Percentiles rank a stretch among this genome's conserved stretches.
These are phyloP conservation scores for Rhaphigaster nebulosa DNA, from an alignment of 2,888 invertebrate species.

Conservation along the genomic window DNA sequence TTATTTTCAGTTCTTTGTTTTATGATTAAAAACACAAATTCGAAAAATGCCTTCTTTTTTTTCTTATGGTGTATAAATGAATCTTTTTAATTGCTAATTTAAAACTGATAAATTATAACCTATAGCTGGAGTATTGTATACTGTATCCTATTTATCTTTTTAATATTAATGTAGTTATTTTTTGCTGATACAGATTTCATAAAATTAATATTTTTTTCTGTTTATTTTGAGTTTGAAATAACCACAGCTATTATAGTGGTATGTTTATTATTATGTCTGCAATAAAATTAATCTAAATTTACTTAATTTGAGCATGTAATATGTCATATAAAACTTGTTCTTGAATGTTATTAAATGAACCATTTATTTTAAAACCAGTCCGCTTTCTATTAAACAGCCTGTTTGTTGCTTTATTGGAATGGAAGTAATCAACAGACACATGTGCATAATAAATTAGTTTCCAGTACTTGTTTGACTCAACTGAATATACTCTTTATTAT, in stretches of 20 bases:
- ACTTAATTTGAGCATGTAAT: background rate
- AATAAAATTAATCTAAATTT: background rate
- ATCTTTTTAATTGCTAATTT: background rate
- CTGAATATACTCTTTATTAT: background rate
- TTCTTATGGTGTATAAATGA: background rate
- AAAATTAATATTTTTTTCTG: background rate
- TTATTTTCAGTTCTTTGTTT: background rate
- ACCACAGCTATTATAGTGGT: background rate
- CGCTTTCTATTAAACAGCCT: background rate
- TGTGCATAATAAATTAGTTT: background rate
- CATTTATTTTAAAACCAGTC: background rate
- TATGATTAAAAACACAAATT: background rate
- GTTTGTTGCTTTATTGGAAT: background rate
- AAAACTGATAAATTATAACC: background rate
- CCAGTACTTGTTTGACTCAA: background rate
- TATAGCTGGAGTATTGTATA: background rate
- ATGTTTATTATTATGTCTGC: background rate
- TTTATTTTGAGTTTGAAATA: background rate
- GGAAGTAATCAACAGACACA: background rate
- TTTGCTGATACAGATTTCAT: background rate
- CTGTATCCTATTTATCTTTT: background rate
- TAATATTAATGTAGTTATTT: background rate
- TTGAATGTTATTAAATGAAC: background rate
- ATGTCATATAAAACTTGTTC: background rate
- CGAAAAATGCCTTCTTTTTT: background rate